These are phyloP conservation scores for Carollia perspicillata DNA, from an alignment of 2,113 vertebrate species.

Conservation along the genomic window DNA sequence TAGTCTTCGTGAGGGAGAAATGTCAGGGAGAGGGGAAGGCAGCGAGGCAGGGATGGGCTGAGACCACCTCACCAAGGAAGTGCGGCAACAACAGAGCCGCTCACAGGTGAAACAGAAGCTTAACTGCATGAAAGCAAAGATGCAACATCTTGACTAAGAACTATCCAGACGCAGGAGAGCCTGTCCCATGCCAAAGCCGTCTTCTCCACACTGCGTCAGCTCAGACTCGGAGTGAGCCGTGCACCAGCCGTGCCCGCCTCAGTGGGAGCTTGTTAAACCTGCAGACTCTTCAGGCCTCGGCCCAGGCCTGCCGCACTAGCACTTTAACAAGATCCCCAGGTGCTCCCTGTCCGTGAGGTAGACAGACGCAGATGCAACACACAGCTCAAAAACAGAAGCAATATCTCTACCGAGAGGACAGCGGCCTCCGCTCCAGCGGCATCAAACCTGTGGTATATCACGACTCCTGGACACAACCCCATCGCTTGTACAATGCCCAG, in stretches of 20 bases:
- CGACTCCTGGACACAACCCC: not conserved
- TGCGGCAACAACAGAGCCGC: not conserved
- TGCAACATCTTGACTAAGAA: not conserved
- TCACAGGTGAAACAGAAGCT: not conserved
- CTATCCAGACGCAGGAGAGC: not conserved
- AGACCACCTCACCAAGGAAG: not conserved
- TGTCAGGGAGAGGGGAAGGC: not conserved
- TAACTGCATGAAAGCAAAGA: not conserved
- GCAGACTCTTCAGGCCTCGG: not conserved
- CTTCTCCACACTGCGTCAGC: not conserved
- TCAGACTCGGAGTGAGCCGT: not conserved
- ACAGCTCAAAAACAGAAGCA: not conserved
- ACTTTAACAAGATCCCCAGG: not conserved
- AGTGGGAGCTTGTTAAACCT: not conserved
- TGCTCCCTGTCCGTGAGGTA: not conserved
- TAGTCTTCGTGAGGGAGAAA: not conserved
- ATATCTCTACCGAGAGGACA: not conserved
- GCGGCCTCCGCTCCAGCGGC: not conserved
- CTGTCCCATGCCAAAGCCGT: not conserved
- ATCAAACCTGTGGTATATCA: not conserved
- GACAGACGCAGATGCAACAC: not conserved
- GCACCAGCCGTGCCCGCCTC: accelerated
- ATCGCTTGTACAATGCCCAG: not conserved
- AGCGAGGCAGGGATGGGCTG: not conserved
- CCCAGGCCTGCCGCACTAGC: not conserved